Percentiles rank a stretch among this genome's conserved stretches.
Evolutionary conservation across 2,888 invertebrate genomes (phyloP).

Genomic region (Drosophila kambysellisi): DNA sequence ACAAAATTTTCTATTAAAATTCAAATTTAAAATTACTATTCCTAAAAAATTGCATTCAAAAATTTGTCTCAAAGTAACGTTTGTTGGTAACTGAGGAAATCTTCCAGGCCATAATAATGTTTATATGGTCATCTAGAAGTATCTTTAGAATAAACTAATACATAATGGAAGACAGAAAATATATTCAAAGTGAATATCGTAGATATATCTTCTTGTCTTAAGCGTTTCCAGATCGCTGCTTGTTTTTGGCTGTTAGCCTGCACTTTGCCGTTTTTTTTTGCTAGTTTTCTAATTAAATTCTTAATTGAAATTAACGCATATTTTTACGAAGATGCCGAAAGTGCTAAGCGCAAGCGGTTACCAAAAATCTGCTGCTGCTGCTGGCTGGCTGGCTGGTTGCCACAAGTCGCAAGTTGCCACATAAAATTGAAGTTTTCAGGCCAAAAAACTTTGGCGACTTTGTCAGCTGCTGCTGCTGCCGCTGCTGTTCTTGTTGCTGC

Average conservation of each 20-base stretch:
- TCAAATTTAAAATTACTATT: too few relatives aligned
- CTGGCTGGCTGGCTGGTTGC: conserved; percentile 12
- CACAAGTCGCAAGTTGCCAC: conserved; percentile 52
- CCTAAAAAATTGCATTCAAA: too few relatives aligned
- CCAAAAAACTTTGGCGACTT: conserved; percentile 49
- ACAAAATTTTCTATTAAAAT: too few relatives aligned
- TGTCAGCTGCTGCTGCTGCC: conserved; percentile 11
- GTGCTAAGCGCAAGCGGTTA: conserved; percentile 65
- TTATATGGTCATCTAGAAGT: background rate
- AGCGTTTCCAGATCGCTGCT: background rate
- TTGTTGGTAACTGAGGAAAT: background rate
- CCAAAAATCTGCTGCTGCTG: conserved; percentile 53
- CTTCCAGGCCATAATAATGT: background rate
- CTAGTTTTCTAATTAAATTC: conserved; percentile 59
- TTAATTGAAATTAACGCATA: conserved; percentile 54
- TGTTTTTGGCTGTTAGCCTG: background rate
- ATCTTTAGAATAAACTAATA: background rate
- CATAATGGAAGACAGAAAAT: background rate
- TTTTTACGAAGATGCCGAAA: conserved; percentile 56
- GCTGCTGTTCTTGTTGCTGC: background rate
- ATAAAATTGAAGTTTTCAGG: conserved; percentile 58
- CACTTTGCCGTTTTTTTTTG: background rate
- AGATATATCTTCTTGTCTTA: background rate
- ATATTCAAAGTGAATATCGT: background rate
- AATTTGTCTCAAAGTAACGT: too few relatives aligned